Evolutionary conservation across 2,888 invertebrate genomes (phyloP).

Genomic region (Leistus spinibarbis): DNA sequence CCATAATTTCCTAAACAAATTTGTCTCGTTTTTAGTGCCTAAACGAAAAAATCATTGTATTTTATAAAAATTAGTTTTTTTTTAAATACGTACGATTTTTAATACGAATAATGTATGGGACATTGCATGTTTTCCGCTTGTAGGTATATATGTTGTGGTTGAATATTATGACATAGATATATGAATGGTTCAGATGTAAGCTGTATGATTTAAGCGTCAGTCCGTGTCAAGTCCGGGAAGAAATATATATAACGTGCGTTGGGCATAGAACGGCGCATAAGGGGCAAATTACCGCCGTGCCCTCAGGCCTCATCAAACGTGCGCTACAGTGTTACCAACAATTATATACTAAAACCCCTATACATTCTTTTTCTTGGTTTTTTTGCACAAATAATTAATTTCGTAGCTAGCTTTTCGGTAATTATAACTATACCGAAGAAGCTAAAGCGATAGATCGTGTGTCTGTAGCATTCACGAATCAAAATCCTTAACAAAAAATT

Average conservation of each 20-base stretch:
- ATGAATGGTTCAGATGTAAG: conserved; percentile 44
- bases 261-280: conserved; percentile 39
- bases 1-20: too few species aligned
- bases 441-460: too few species aligned
- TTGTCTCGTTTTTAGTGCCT: too few species aligned
- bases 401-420: background rate
- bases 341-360: conserved; percentile 28
- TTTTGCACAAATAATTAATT: background rate
- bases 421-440: background rate
- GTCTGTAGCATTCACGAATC: too few species aligned
- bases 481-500: too few species aligned
- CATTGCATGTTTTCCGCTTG: background rate
- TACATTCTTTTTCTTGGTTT: background rate
- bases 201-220: conserved; percentile 49
- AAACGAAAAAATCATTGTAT: too few species aligned
- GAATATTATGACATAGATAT: conserved; percentile 43
- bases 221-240: conserved; percentile 41
- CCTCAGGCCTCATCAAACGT: conserved; percentile 32
- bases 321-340: conserved; percentile 11
- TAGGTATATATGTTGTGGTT: background rate
- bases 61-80: too few species aligned
- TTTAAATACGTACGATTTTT: too few species aligned
- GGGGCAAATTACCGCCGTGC: conserved; percentile 36
- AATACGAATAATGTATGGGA: background rate
- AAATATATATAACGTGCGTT: conserved; percentile 46